Base-by-base conservation (phyloP, 2,797 vertebrate genomes). In the Peromyscus nudipes region DNA sequence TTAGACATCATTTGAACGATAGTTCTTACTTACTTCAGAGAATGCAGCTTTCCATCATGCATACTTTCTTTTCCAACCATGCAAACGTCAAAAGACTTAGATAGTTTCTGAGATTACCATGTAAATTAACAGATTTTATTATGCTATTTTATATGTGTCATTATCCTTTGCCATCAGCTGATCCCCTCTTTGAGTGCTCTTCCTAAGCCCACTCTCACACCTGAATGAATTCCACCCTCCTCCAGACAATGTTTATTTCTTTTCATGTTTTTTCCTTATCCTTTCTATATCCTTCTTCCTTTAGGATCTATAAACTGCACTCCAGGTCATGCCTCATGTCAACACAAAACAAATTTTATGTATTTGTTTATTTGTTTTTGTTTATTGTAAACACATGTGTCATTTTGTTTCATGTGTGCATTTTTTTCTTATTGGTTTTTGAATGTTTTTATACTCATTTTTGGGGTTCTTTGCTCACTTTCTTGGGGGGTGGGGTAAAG, bases 161-260 rank as follows among this genome's bases (percentile, higher is more conserved):
- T 57, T 57, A 29, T 67, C n/a, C 0, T 49, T 40, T 21, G 10
- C 37, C 34, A 12, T 43, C 2, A 5, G 37, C 55, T 29, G 2
- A 40, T 37, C 7, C 49, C 1, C 1, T 25, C 2, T 25, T 6
- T 8, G 3, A 55, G 16, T 75, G 25, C 49, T 25, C 4, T 55
- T 55, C 4, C 14, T 29, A 25, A 57, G 49, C 14, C 9, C 5
- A 2, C 14, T 0, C 8, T 2, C 25, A 40, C 8, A 16, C 2
- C 27, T 57, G 37, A 17, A 6, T 57, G n/a, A 55, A 29, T 10
- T 40, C 11, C 21, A 52, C 12, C n/a, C n/a, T 88, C 5, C 27
- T 27, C 27, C 10, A 88, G 16, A 40, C 21, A 31, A 43, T 14
- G 2, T 6, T 49, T 21, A 13, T 25, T 49, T n/a, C 2, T 73